phyloP scores from a whole-genome alignment of 1,140 invertebrate genomes.

The Battus philenor region DNA sequence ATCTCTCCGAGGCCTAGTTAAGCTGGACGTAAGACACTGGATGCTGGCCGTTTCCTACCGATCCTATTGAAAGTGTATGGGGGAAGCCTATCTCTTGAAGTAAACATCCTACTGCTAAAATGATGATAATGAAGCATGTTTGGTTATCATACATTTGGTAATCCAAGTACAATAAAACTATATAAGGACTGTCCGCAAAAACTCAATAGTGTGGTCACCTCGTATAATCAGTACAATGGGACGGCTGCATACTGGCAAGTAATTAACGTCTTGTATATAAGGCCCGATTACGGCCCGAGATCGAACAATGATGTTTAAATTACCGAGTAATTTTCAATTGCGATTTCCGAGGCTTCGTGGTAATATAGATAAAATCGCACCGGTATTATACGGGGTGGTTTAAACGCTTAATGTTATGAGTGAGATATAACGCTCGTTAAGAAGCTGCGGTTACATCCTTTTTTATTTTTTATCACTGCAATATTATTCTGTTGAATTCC shows the following conservation, averaged over 20 bases:
- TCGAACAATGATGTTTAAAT: slow-evolving; percentile 15
- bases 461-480: not conserved
- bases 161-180: too few relatives aligned
- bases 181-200: not conserved
- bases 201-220: not conserved
- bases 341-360: not conserved
- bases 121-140: too few relatives aligned
- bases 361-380: slow-evolving; percentile 10
- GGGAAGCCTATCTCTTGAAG: too few relatives aligned
- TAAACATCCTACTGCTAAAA: too few relatives aligned
- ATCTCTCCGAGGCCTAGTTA: too few relatives aligned
- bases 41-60: too few relatives aligned
- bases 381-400: not conserved
- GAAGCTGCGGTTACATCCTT: not conserved
- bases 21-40: too few relatives aligned
- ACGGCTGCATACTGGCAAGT: not conserved
- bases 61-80: too few relatives aligned
- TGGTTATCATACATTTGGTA: too few relatives aligned
- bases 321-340: slow-evolving; percentile 15
- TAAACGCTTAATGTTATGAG: not conserved
- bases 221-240: not conserved
- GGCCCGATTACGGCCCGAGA: not conserved
- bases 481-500: too few relatives aligned
- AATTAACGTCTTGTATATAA: slow-evolving; percentile 6
- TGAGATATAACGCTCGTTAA: slow-evolving; percentile 8